Percentiles rank a stretch among this genome's conserved stretches.
Conservation (phyloP, 2,888 invertebrate species). For the Allygus modestus region DNA sequence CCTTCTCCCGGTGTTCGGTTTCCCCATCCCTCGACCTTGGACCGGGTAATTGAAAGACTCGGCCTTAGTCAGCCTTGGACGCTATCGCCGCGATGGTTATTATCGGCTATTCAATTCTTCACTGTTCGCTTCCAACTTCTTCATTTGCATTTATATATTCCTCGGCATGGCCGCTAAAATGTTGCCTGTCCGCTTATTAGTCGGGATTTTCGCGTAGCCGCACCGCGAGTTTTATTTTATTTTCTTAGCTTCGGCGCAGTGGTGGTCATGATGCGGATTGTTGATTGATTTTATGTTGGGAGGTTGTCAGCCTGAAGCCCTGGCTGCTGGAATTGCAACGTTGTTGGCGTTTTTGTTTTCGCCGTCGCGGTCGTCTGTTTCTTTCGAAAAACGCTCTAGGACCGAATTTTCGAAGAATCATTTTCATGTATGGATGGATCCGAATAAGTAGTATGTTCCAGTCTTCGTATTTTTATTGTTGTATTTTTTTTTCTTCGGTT, state of each 20-base stretch:
- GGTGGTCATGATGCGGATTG: constrained; percentile 6
- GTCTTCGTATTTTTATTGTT: too few species aligned
- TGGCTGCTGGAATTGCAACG: not conserved
- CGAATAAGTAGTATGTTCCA: not conserved
- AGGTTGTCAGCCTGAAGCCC: not conserved
- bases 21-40: constrained; percentile 1
- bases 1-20: not conserved
- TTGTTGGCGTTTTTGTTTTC: not conserved
- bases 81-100: constrained; percentile 30
- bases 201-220: constrained; percentile 4
- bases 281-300: not conserved
- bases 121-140: constrained; percentile 20
- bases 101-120: constrained; percentile 55
- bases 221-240: not conserved
- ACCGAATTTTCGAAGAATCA: not conserved
- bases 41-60: constrained; percentile 22
- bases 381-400: not conserved
- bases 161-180: constrained; percentile 19
- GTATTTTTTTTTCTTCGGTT: too few species aligned
- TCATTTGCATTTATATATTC: constrained; percentile 58
- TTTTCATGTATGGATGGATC: not conserved
- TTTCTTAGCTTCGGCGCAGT: not conserved
- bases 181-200: constrained; percentile 42
- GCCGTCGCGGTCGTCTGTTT: not conserved
- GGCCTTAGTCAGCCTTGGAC: constrained; percentile 26